phyloP scores from a whole-genome alignment of 2,797 vertebrate species.

The Limosa lapponica region DNA sequence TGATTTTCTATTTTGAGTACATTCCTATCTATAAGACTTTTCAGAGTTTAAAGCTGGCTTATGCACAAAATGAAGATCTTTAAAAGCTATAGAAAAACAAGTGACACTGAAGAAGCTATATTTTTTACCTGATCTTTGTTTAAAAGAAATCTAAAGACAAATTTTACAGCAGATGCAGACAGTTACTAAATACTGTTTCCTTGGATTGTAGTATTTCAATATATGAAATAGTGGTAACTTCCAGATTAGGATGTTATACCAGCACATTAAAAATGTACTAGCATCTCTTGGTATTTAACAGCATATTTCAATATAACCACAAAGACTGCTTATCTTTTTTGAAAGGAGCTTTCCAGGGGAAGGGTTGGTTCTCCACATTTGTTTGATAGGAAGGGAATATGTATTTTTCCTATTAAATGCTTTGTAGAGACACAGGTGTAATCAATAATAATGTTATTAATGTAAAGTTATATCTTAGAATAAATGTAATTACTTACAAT shows the following conservation, averaged over 20 bases:
- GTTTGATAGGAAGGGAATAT: not conserved
- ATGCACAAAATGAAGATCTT: not conserved
- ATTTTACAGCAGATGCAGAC: not conserved
- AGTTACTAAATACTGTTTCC: not conserved
- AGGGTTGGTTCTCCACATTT: not conserved
- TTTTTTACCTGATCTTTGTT: not conserved
- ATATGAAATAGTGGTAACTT: not conserved
- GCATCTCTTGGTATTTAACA: not conserved
- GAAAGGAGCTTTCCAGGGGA: not conserved
- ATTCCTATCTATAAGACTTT: not conserved
- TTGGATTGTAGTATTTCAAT: not conserved
- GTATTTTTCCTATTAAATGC: not conserved
- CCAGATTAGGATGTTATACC: not conserved
- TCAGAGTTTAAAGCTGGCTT: not conserved
- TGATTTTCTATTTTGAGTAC: not conserved
- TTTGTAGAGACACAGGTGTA: conserved; percentile 12
- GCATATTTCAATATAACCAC: not conserved
- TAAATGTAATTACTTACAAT: conserved; percentile 23
- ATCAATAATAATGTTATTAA: not conserved
- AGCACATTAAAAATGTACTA: not conserved
- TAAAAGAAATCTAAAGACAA: not conserved
- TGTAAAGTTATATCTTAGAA: conserved; percentile 5
- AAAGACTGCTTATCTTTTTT: not conserved
- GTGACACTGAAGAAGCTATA: not conserved
- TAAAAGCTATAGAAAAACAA: not conserved